Conservation (phyloP, 1,140 invertebrate species). For the Listronotus bonariensis region DNA sequence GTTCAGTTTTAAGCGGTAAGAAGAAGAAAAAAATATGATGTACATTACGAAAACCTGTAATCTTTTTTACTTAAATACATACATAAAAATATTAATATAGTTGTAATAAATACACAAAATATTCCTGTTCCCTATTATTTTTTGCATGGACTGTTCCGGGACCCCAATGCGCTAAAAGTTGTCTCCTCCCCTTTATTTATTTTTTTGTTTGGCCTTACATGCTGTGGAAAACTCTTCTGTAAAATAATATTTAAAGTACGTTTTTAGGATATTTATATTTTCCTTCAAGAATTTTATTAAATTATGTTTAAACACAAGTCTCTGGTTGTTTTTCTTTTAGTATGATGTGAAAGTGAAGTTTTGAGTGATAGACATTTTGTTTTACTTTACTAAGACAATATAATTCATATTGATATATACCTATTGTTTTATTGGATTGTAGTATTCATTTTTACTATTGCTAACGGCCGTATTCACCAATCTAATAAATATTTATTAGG, state of each 20-base stretch:
- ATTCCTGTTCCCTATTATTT: conserved; percentile 22
- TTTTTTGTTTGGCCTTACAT: conserved; percentile 22
- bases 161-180: conserved; percentile 15
- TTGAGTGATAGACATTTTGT: too few species aligned
- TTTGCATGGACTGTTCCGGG: conserved; percentile 16
- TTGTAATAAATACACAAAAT: conserved; percentile 23
- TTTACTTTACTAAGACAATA: too few species aligned
- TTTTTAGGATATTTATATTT: conserved; percentile 40
- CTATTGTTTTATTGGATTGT: too few species aligned
- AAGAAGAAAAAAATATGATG: conserved; percentile 7
- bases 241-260: conserved; percentile 30
- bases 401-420: too few species aligned
- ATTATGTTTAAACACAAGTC: conserved; percentile 33
- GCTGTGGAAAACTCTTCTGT: conserved; percentile 28
- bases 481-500: too few species aligned
- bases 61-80: conserved; percentile 32
- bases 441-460: too few species aligned
- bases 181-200: conserved; percentile 8
- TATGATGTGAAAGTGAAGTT: too few species aligned
- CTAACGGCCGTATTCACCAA: too few species aligned
- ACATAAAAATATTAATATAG: conserved; percentile 22
- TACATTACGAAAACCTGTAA: conserved; percentile 24
- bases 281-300: conserved; percentile 32
- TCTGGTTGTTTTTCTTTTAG: conserved; percentile 18
- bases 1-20: conserved; percentile 4